These are phyloP conservation scores for Gerris buenoi DNA, from an alignment of 1,140 invertebrate species.

Conservation along the genomic window DNA sequence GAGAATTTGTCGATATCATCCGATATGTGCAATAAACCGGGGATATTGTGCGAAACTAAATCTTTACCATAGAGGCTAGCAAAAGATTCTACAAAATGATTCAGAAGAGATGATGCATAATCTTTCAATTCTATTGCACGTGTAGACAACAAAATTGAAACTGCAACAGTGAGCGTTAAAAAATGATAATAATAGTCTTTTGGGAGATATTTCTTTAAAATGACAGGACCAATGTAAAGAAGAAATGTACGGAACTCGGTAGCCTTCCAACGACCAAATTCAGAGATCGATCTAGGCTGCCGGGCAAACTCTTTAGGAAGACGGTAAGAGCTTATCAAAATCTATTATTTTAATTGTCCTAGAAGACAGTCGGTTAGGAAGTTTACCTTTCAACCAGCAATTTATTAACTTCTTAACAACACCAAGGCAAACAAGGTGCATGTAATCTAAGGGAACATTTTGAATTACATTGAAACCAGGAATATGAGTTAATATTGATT, in stretches of 20 bases:
- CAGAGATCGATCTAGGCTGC: neutral
- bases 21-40: neutral
- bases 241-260: neutral
- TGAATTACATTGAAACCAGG: neutral
- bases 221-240: neutral
- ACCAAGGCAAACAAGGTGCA: neutral
- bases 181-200: neutral
- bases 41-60: neutral
- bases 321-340: too few species aligned
- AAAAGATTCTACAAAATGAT: neutral
- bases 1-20: neutral
- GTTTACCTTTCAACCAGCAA: too few species aligned
- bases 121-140: neutral
- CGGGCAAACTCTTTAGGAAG: neutral
- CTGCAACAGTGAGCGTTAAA: neutral
- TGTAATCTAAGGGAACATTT: neutral
- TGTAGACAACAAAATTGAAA: neutral
- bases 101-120: neutral
- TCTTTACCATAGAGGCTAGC: neutral
- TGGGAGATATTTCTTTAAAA: neutral
- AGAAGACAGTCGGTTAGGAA: too few species aligned
- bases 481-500: neutral
- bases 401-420: neutral
- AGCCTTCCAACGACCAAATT: neutral
- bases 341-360: too few species aligned